Percentiles rank a stretch among this genome's conserved stretches.
These are phyloP conservation scores for Misgurnus anguillicaudatus DNA, from an alignment of 2,113 vertebrate species.

Conservation along the genomic window DNA sequence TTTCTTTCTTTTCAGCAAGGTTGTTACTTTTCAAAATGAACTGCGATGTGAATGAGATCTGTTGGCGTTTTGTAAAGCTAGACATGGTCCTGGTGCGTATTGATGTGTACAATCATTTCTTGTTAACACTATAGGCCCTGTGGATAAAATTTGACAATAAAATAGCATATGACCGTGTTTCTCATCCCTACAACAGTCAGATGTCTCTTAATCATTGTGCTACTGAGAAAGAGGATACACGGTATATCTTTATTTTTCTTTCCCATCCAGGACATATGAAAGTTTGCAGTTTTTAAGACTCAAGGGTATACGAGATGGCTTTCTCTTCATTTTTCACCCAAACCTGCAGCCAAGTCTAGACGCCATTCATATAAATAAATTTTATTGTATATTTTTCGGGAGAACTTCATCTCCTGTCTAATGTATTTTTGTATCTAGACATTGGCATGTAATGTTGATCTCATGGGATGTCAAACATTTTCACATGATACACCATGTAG, in stretches of 20 bases:
- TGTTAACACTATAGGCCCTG: background rate
- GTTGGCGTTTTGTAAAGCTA: no score
- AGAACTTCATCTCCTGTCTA: conserved; percentile 47
- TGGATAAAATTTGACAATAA: background rate
- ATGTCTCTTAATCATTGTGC: background rate
- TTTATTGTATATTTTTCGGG: conserved; percentile 44
- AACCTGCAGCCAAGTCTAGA: conserved; percentile 18
- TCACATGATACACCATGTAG: conserved; percentile 41
- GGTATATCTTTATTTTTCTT: conserved; percentile 46
- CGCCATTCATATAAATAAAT: conserved; percentile 54
- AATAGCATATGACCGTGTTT: background rate
- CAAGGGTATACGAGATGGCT: conserved; percentile 11
- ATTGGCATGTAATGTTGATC: conserved; percentile 38
- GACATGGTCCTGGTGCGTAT: no score
- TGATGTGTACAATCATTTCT: background rate
- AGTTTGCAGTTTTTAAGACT: conserved; percentile 14
- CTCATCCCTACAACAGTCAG: background rate
- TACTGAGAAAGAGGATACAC: conserved; percentile 25
- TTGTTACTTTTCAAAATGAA: no score
- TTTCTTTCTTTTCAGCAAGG: no score
- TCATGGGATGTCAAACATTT: conserved; percentile 32
- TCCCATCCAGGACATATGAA: conserved; percentile 20
- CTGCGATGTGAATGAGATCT: no score
- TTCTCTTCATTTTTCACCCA: conserved; percentile 37
- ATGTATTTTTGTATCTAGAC: conserved; percentile 49